phyloP scores from a whole-genome alignment of 2,797 vertebrate species.

The Falco berigora region DNA sequence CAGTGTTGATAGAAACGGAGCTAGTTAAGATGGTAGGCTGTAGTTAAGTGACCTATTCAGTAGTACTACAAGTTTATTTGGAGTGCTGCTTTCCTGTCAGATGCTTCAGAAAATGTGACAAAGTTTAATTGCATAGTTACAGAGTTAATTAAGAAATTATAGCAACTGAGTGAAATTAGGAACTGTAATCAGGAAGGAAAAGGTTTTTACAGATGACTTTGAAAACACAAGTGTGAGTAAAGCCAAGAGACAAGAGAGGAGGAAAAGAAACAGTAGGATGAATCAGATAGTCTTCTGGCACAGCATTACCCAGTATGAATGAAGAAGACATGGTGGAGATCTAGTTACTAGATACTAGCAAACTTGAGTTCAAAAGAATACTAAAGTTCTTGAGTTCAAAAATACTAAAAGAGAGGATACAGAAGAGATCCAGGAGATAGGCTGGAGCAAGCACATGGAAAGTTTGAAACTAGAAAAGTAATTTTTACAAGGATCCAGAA shows the following conservation, averaged over 20 bases:
- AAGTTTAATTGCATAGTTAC: background rate
- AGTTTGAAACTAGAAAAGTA: background rate
- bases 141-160: conserved; percentile 18
- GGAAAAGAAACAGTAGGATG: background rate
- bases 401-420: background rate
- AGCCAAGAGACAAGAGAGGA: background rate
- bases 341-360: background rate
- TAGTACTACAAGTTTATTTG: background rate
- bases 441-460: background rate
- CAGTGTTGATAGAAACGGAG: background rate
- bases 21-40: background rate
- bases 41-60: background rate
- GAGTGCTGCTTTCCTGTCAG: background rate
- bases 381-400: background rate
- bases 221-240: background rate
- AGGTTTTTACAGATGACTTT: background rate
- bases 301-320: background rate
- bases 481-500: background rate
- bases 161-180: background rate
- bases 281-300: background rate
- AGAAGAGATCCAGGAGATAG: background rate
- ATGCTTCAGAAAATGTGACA: background rate
- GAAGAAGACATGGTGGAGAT: background rate
- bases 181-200: background rate
- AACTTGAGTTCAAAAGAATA: background rate